Conservation (phyloP, 1,140 invertebrate genomes). For the Drosophila saltans region DNA sequence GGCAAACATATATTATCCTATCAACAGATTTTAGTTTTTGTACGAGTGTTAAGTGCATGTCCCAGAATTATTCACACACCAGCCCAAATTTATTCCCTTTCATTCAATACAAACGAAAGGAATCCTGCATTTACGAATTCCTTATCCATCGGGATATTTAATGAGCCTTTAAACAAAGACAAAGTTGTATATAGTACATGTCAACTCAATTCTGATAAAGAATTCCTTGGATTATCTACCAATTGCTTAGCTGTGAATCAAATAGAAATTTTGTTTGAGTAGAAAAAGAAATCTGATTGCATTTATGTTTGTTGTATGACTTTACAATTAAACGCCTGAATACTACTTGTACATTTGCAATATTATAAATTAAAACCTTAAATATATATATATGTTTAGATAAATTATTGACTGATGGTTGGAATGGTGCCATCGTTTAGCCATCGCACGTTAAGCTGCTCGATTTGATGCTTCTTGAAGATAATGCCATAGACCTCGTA, state of each 20-base stretch:
- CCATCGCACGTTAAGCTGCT: slow-evolving; percentile 75
- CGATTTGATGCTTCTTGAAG: slow-evolving; percentile 79
- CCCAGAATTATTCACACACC: too few species aligned
- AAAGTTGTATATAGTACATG: too few species aligned
- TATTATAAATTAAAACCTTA: background rate
- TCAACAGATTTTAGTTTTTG: background rate
- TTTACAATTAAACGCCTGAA: background rate
- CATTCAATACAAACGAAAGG: too few species aligned
- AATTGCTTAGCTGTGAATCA: too few species aligned
- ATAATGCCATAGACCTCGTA: slow-evolving; percentile 77
- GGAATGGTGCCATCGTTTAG: slow-evolving; percentile 79
- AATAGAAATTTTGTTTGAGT: slow-evolving; percentile 19
- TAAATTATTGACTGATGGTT: slow-evolving; percentile 64
- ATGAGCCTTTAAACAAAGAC: too few species aligned
- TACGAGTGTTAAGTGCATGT: too few species aligned
- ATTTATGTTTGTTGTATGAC: background rate
- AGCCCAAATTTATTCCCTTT: too few species aligned
- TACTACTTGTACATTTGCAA: background rate
- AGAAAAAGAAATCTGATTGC: slow-evolving; percentile 8
- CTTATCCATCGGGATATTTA: too few species aligned
- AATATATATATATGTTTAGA: background rate
- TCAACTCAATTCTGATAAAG: too few species aligned
- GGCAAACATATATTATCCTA: background rate
- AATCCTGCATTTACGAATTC: too few species aligned
- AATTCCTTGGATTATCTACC: too few species aligned